Evolutionary conservation across 2,113 vertebrate genomes (phyloP), one percentile per base, ranked within the genome.

Genomic region (Murina feae): DNA sequence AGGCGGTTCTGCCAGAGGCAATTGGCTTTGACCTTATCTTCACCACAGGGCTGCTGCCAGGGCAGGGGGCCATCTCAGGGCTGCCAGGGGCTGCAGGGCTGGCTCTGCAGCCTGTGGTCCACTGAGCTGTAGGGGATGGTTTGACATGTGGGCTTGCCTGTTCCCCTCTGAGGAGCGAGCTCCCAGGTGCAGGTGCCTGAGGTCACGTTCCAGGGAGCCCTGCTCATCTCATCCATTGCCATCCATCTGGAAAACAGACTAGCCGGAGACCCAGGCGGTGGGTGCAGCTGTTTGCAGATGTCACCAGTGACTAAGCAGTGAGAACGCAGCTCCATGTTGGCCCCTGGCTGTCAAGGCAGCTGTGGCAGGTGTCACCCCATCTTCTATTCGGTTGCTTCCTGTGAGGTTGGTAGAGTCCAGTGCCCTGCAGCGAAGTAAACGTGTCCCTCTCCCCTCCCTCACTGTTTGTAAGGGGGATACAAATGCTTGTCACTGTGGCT

Each of bases 241-340:
- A 32, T 65, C 63, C 30, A 32, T 65, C 87, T 95, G 95, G 93
- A 96, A 90, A 90, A 63, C 49, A 74, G 81, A 78, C 55, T 23
- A 5, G 4, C 21, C 0, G 9, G 68, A 96, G 95, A 81, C 18
- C 49, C 0, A 0, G 66, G 92, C 69, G 76, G 87, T n/a, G 74
- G 94, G 82, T 75, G 79, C 68, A 92, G 90, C 93, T 95, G 95
- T 93, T 90, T 75, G 14, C 51, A 55, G 71, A 90, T 75, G 53
- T 96, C 39, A 30, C 87, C 10, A 32, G 68, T 80, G 82, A 74
- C 71, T 90, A 44, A 75, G 83, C 18, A 11, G 58, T 89, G 80
- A 84, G 83, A 93, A 83, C 53, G 68, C 47, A 20, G 75, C 65
- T 89, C 76, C 5, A 1, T 35, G 14, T 44, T 91, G 47, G 12